Percentiles rank a stretch among this genome's conserved stretches.
These are phyloP conservation scores for Drosophila prolongata DNA, from an alignment of 2,888 invertebrate species.

Conservation along the genomic window DNA sequence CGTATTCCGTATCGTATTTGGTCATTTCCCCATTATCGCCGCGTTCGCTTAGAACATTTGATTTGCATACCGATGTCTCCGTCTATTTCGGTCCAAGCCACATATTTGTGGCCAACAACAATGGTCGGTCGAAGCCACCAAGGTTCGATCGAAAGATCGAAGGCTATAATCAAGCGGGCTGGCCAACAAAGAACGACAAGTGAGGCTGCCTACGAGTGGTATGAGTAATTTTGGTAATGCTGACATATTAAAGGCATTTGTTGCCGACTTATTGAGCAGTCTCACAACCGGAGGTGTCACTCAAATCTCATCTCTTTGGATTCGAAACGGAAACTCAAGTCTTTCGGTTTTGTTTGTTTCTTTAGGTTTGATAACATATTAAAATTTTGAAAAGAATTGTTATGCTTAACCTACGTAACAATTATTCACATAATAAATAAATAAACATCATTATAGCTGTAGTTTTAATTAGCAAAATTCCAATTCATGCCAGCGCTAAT, in stretches of 20 bases:
- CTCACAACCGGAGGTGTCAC: not conserved
- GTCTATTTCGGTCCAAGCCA: conserved; percentile 39
- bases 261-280: conserved; percentile 2
- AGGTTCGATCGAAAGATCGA: conserved; percentile 31
- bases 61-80: conserved; percentile 65
- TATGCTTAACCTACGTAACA: not conserved
- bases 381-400: too few species aligned
- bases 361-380: not conserved
- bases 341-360: not conserved
- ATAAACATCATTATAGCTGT: not conserved
- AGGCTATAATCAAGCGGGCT: conserved; percentile 27
- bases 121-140: conserved; percentile 11
- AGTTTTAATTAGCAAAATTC: not conserved
- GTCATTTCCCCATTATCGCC: conserved; percentile 66
- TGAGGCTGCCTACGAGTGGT: conserved; percentile 12
- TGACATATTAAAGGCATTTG: conserved; percentile 18
- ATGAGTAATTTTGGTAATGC: conserved; percentile 31
- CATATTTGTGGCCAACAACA: conserved; percentile 51
- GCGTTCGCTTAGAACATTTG: conserved; percentile 53
- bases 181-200: conserved; percentile 28
- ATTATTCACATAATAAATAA: too few species aligned
- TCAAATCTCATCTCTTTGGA: not conserved
- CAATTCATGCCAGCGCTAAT: not conserved
- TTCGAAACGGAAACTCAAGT: not conserved
- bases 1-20: conserved; percentile 52